Conservation (phyloP, 2,797 vertebrate species). For the Gymnoscopelus microlampas region DNA sequence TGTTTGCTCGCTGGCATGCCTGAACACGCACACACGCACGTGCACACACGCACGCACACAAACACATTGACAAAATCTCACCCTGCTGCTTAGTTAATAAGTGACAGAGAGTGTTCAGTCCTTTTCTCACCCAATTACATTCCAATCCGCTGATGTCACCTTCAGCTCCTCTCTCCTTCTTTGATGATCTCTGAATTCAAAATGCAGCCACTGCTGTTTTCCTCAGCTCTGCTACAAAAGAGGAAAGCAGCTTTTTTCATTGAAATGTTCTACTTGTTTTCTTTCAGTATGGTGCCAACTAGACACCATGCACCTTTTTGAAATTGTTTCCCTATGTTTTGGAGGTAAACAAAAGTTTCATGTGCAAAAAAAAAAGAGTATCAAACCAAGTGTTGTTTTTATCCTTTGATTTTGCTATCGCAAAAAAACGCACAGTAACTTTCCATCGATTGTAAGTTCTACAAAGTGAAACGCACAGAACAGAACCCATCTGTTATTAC, state of each 20-base stretch:
- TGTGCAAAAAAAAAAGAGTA: too few relatives aligned
- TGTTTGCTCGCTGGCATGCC: constrained; percentile 62
- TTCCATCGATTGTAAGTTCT: too few relatives aligned
- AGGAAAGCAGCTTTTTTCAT: constrained; percentile 17
- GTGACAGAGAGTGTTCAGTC: constrained; percentile 49
- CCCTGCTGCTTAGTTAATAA: constrained; percentile 68
- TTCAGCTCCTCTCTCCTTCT: background rate
- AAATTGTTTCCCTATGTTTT: too few relatives aligned
- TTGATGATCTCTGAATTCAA: background rate
- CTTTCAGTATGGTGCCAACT: too few relatives aligned
- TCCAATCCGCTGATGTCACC: constrained; percentile 59
- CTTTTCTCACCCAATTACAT: constrained; percentile 46
- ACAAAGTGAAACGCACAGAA: too few relatives aligned
- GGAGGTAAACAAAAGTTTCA: too few relatives aligned
- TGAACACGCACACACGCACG: constrained; percentile 37
- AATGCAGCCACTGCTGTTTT: background rate
- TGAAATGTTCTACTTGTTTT: too few relatives aligned
- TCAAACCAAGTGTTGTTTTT: too few relatives aligned
- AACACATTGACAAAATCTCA: constrained; percentile 15
- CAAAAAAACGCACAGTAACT: too few relatives aligned
- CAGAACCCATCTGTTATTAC: too few relatives aligned
- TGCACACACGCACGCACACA: background rate
- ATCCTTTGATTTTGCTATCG: too few relatives aligned
- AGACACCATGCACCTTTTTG: too few relatives aligned
- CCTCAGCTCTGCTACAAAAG: constrained; percentile 1